Evolutionary conservation across 2,888 invertebrate genomes (phyloP).

Genomic region (Tiphia femorata): DNA sequence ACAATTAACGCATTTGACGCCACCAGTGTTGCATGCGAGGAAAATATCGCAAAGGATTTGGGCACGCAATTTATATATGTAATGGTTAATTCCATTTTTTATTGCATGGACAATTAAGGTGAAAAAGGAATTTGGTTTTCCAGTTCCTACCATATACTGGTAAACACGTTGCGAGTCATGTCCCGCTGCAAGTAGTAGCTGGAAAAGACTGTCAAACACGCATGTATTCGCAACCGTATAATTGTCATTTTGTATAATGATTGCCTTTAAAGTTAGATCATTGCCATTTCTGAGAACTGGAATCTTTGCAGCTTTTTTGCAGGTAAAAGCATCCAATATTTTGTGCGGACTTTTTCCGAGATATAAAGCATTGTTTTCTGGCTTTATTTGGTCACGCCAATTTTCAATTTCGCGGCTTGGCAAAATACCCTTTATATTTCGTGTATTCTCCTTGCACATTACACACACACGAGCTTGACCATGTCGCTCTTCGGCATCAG

Average conservation of each 20-base stretch:
- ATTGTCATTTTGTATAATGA: constrained; percentile 4
- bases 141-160: no score
- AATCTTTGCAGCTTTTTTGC: constrained; percentile 9
- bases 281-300: constrained; percentile 9
- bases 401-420: constrained; percentile 6
- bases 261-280: neutral
- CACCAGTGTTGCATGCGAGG: no score
- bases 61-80: no score
- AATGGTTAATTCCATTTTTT: no score
- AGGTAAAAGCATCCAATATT: neutral
- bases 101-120: no score
- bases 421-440: constrained; percentile 5
- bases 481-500: no score
- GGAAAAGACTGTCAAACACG: constrained; percentile 6
- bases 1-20: no score
- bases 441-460: constrained; percentile 7
- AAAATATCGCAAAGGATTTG: no score
- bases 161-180: no score
- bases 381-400: neutral
- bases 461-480: no score
- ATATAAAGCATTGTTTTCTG: constrained; percentile 8
- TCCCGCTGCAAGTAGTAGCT: no score
- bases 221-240: constrained; percentile 6
- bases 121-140: no score
- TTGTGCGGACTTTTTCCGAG: neutral